phyloP scores from a whole-genome alignment of 2,888 invertebrate species.

The Parnassius mnemosyne region DNA sequence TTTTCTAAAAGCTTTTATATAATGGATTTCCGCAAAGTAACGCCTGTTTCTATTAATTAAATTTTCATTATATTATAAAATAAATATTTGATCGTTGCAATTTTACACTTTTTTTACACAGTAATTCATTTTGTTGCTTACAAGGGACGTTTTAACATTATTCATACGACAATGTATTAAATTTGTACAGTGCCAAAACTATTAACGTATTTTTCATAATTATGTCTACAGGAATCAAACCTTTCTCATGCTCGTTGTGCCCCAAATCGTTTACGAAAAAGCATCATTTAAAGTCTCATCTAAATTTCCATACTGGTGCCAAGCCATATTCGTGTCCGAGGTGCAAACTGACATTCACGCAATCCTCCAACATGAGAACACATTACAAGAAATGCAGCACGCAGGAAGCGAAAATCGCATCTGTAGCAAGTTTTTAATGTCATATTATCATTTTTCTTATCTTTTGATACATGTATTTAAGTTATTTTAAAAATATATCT shows the following conservation, averaged over 20 bases:
- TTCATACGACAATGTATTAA: no score
- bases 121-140: no score
- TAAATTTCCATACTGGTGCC: constrained; percentile 91
- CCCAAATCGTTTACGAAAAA: constrained; percentile 92
- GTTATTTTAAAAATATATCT: background rate
- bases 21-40: no score
- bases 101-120: no score
- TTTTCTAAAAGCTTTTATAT: no score
- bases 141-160: no score
- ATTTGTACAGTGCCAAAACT: background rate
- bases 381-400: constrained; percentile 88
- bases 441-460: background rate
- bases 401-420: constrained; percentile 29
- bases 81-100: no score
- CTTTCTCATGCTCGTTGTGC: constrained; percentile 84
- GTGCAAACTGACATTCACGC: constrained; percentile 89
- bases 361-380: constrained; percentile 93
- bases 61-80: no score
- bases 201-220: constrained; percentile 24
- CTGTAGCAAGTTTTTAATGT: constrained; percentile 1
- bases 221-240: constrained; percentile 84
- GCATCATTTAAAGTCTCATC: constrained; percentile 90
- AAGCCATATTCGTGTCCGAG: constrained; percentile 84
- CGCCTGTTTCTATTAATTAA: no score
- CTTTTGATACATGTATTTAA: background rate